Conservation (phyloP, 2,113 vertebrate genomes). For the Xyliphius kryptos region DNA sequence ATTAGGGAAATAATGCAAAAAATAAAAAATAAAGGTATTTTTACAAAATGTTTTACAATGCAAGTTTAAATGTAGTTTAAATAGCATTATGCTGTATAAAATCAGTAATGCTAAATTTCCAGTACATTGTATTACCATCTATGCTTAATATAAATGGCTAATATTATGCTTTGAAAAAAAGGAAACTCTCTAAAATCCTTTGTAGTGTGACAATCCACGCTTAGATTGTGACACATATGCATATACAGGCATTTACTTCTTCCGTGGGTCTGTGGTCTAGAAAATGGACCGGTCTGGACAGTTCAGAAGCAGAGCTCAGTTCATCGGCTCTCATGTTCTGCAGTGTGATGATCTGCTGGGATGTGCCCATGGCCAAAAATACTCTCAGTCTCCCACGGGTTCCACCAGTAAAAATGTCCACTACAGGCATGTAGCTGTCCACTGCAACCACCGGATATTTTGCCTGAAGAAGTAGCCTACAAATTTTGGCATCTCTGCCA, state of each 20-base stretch:
- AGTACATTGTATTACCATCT: too few relatives aligned
- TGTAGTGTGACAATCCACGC: too few relatives aligned
- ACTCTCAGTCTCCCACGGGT: constrained; percentile 77
- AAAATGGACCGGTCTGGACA: constrained; percentile 64
- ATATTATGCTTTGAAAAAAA: too few relatives aligned
- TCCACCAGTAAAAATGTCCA: constrained; percentile 78
- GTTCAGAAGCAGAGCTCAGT: constrained; percentile 34
- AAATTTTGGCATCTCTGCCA: constrained; percentile 75
- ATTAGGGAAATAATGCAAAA: too few relatives aligned
- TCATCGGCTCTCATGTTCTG: constrained; percentile 75
- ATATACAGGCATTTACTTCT: constrained; percentile 48
- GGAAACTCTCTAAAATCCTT: too few relatives aligned
- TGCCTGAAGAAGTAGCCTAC: constrained; percentile 78
- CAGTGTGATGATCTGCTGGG: constrained; percentile 75
- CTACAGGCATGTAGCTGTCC: constrained; percentile 79
- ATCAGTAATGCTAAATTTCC: too few relatives aligned
- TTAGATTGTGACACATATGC: too few relatives aligned
- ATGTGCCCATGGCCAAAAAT: constrained; percentile 81
- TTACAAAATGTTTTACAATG: too few relatives aligned
- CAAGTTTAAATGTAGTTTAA: too few relatives aligned
- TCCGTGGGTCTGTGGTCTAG: constrained; percentile 63
- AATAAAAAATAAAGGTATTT: too few relatives aligned
- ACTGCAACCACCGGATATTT: constrained; percentile 88
- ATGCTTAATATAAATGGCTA: too few relatives aligned
- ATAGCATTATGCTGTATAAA: too few relatives aligned